Conservation (phyloP, 2,113 vertebrate species). For the Nanger granti region DNA sequence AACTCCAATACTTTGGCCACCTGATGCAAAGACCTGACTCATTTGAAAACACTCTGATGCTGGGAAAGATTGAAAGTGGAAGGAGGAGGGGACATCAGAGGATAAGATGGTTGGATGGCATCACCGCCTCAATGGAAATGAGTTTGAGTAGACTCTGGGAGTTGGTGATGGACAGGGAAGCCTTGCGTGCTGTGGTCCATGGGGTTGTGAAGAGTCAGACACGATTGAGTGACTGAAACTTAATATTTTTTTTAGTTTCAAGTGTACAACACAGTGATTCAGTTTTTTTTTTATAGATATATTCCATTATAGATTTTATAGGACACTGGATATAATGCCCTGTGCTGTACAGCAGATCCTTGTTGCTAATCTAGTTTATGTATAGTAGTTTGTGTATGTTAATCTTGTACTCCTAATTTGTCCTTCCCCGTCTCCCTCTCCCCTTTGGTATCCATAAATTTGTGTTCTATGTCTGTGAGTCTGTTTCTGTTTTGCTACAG, state of each 20-base stretch:
- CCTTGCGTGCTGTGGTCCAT: background rate
- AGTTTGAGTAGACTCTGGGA: background rate
- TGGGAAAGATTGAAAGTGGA: background rate
- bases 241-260: background rate
- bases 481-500: background rate
- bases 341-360: background rate
- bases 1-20: background rate
- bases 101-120: background rate
- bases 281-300: background rate
- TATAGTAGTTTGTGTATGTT: background rate
- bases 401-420: background rate
- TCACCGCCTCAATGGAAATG: background rate
- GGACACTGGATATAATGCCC: background rate
- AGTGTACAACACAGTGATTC: background rate
- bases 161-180: background rate
- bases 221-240: rapidly evolving
- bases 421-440: background rate
- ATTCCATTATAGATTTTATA: background rate
- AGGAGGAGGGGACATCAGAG: background rate
- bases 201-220: background rate
- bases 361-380: background rate
- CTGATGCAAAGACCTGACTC: background rate
- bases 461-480: background rate
- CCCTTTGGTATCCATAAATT: background rate
- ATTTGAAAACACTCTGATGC: background rate